These are phyloP conservation scores for Microhierax caerulescens DNA, from an alignment of 2,797 vertebrate genomes.

Conservation along the genomic window DNA sequence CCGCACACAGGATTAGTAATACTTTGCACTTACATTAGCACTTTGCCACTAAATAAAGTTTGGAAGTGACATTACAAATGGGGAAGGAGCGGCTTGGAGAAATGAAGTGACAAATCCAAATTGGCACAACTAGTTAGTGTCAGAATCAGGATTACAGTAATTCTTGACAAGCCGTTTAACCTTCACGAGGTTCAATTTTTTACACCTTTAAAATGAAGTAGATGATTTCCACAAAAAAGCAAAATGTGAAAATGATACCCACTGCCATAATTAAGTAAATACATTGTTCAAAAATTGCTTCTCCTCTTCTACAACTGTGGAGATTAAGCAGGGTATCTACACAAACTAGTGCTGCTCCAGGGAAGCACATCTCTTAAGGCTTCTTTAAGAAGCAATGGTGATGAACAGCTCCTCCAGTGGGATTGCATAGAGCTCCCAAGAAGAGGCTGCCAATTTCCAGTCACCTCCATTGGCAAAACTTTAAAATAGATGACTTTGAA, in stretches of 20 bases:
- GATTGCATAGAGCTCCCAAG: neutral
- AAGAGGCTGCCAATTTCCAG: neutral
- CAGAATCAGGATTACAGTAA: constrained; percentile 67
- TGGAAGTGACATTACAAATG: constrained; percentile 63
- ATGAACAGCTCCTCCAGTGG: neutral
- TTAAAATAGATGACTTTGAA: neutral
- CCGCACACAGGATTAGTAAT: constrained; percentile 65
- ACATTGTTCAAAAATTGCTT: constrained; percentile 19
- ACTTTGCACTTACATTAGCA: constrained; percentile 70
- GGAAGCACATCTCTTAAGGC: neutral
- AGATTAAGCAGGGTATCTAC: neutral
- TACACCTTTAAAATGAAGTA: constrained; percentile 55
- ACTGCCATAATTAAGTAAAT: constrained; percentile 46
- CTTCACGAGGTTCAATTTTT: constrained; percentile 50
- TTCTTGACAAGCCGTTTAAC: constrained; percentile 67
- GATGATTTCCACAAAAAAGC: constrained; percentile 17
- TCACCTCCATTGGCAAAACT: neutral
- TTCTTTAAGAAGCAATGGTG: neutral
- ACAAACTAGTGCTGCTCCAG: neutral
- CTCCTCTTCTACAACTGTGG: neutral
- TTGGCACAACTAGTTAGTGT: constrained; percentile 67
- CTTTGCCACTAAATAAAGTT: constrained; percentile 72
- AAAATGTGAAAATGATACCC: constrained; percentile 39
- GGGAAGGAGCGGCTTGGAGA: constrained; percentile 56
- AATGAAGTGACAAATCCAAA: constrained; percentile 69